These are phyloP conservation scores for Noctua pronuba DNA, from an alignment of 2,888 invertebrate species.

Conservation along the genomic window DNA sequence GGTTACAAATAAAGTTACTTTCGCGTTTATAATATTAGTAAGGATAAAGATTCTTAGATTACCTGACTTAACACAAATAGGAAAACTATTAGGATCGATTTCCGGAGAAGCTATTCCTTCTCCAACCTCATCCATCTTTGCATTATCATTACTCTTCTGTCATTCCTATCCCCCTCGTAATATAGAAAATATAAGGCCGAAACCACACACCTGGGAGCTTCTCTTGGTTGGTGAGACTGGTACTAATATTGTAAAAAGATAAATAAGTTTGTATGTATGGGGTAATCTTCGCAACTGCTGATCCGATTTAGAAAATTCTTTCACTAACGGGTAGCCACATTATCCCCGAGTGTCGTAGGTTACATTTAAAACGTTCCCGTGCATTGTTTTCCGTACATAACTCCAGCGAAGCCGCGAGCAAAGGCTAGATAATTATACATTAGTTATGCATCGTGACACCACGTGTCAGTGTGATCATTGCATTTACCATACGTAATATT, in stretches of 20 bases:
- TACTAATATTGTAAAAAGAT: not conserved
- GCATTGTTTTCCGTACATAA: too few species aligned
- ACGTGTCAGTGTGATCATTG: not conserved
- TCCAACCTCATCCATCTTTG: not conserved
- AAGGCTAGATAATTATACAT: not conserved
- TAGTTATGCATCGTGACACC: not conserved
- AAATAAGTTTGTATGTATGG: too few species aligned
- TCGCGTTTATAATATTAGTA: too few species aligned
- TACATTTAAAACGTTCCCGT: too few species aligned
- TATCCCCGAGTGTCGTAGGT: too few species aligned
- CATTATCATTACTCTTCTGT: not conserved
- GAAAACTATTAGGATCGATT: conserved; percentile 2
- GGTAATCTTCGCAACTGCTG: too few species aligned
- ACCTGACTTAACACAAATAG: not conserved
- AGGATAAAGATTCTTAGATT: too few species aligned
- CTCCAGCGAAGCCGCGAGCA: too few species aligned
- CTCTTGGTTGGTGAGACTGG: not conserved
- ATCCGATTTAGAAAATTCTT: too few species aligned
- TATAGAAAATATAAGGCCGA: not conserved
- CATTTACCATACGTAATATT: not conserved
- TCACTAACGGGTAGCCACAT: too few species aligned
- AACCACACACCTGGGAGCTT: not conserved
- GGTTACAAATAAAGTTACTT: too few species aligned
- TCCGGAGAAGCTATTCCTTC: not conserved
- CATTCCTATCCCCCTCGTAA: not conserved